Evolutionary conservation across 2,888 invertebrate genomes (phyloP), one percentile per base, ranked within the genome.

Genomic region (Agrypnus murinus): DNA sequence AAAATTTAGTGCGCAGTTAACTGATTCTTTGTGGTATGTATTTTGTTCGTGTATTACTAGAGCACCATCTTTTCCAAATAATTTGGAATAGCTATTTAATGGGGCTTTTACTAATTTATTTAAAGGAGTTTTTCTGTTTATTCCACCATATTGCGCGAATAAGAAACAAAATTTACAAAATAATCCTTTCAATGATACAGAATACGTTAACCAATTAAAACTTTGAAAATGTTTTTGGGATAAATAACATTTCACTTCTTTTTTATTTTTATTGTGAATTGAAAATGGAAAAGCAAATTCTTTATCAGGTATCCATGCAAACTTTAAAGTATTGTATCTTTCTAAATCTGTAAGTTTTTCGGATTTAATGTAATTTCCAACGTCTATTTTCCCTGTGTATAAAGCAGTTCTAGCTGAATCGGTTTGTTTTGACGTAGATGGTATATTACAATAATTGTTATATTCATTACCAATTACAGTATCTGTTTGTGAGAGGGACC

Each of bases 121-220:
- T 17, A 77, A 65, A 15, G 69, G 36, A 10, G 57, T 58, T 31
- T 25, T 48, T 36, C 73, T 73, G 31, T 72, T 36, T n/a, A 58
- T 25, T n/a, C 74, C 74, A 43, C 69, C 72, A 62, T 36, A 43
- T 38, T 60, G 46, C 43, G 68, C 68, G 55, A 77, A 77, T 17
- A 71, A 59, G 19, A 67, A 34, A 46, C 75, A 76, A 58, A 71
- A 75, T 46, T 73, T 75, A 50, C 74, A 75, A 62, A 67, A 73
- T 10, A 71, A 40, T 10, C 74, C 70, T 57, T 72, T 55, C 34
- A 72, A 69, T 34, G 36, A 62, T 32, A 59, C 55, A 8, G 66
- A 66, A 45, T 43, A 66, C 9, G 58, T 58, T 10, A 73, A 55
- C 72, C 73, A 75, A 43, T 62, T 38, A 59, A 63, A 74, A 34